These are phyloP conservation scores for Eulemur mongoz DNA, from an alignment of 2,797 vertebrate species.

Conservation along the genomic window DNA sequence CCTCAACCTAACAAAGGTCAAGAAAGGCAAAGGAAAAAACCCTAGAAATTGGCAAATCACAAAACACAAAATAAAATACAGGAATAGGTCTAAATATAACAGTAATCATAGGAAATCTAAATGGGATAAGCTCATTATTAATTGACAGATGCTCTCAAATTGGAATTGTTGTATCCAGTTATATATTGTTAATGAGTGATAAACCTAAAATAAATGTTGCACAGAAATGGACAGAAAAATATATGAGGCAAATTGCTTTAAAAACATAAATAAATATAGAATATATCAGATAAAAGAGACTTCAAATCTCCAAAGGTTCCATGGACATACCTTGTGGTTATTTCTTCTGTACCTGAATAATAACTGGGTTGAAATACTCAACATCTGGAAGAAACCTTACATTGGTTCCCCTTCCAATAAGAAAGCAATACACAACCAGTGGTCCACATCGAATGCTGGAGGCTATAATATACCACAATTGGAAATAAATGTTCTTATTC, in stretches of 20 bases:
- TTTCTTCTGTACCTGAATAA: not conserved
- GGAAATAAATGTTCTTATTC: not conserved
- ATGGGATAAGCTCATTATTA: not conserved
- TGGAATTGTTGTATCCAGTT: not conserved
- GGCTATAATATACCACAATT: not conserved
- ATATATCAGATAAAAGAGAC: not conserved
- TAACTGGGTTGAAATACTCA: not conserved
- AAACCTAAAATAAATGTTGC: not conserved
- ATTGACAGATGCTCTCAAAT: not conserved
- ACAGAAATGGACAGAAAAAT: not conserved
- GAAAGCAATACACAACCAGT: not conserved
- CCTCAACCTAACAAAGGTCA: not conserved
- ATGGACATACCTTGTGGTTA: not conserved
- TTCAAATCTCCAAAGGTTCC: not conserved
- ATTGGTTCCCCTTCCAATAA: not conserved
- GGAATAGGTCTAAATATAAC: not conserved
- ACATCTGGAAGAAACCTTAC: not conserved
- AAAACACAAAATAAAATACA: not conserved
- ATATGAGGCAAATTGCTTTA: not conserved
- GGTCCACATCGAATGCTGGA: not conserved
- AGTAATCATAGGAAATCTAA: not conserved
- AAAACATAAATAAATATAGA: not conserved
- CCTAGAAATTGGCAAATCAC: not conserved
- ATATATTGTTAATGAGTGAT: not conserved
- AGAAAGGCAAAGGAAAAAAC: not conserved